phyloP scores from a whole-genome alignment of 2,113 vertebrate species.

The Psettodes erumei region DNA sequence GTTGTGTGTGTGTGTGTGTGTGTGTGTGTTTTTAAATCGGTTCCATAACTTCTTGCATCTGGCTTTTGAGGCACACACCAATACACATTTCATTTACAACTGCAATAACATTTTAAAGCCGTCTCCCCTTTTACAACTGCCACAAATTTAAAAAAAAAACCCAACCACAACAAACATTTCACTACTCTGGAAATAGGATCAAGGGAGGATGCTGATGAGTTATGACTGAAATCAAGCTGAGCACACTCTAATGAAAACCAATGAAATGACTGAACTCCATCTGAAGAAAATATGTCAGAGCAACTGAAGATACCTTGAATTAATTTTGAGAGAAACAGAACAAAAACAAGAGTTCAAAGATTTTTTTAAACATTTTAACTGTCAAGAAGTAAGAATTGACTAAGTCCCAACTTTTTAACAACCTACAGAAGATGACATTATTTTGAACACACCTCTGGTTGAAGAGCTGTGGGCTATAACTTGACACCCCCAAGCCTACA shows the following conservation, averaged over 20 bases:
- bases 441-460: background rate
- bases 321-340: background rate
- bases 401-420: conserved; percentile 8
- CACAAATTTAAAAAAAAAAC: conserved; percentile 66
- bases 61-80: conserved; percentile 16
- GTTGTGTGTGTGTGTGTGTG: no score
- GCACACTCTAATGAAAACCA: conserved; percentile 57
- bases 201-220: conserved; percentile 54
- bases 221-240: conserved; percentile 55
- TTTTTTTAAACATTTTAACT: background rate
- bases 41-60: conserved; percentile 3
- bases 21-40: no score
- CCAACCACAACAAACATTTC: conserved; percentile 72
- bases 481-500: background rate
- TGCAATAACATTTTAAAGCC: conserved; percentile 48
- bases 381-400: conserved; percentile 4
- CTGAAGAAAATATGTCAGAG: conserved; percentile 14
- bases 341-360: background rate
- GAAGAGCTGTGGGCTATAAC: background rate
- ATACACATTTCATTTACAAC: conserved; percentile 35
- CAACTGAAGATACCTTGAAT: background rate
- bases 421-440: background rate
- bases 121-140: conserved; percentile 61
- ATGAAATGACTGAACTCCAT: conserved; percentile 28
- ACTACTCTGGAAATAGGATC: conserved; percentile 52